These are phyloP conservation scores for western clawed frog (Xenopus tropicalis) DNA, from an alignment of 2,113 vertebrate genomes.

Conservation along the genomic window DNA sequence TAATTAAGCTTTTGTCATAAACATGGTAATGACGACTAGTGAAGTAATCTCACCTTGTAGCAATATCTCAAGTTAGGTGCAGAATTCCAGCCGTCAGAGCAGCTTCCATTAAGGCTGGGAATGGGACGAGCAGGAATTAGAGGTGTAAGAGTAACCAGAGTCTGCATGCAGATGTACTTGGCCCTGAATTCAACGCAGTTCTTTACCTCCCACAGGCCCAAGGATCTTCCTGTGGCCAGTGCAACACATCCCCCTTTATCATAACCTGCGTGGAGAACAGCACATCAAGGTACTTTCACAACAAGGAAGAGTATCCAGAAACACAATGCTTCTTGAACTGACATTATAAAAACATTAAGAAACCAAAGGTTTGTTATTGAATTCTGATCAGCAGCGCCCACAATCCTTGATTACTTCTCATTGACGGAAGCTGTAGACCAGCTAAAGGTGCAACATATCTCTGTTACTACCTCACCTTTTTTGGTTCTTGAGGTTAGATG, in stretches of 20 bases:
- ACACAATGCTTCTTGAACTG: neutral
- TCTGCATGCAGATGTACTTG: conserved; percentile 92
- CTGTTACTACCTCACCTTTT: neutral
- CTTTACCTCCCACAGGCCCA: conserved; percentile 92
- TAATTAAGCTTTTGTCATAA: no score
- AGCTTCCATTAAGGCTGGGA: conserved; percentile 78
- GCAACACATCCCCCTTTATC: conserved; percentile 81
- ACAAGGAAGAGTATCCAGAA: neutral
- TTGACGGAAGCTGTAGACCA: no score
- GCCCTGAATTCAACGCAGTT: conserved; percentile 73
- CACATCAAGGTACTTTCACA: no score
- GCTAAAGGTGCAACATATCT: neutral
- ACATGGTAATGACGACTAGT: no score
- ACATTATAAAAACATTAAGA: neutral
- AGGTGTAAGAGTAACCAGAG: conserved; percentile 74
- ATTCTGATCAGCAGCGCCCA: no score
- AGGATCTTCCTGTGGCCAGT: conserved; percentile 79
- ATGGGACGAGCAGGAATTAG: conserved; percentile 76
- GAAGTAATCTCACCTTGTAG: conserved; percentile 79
- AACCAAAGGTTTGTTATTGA: neutral
- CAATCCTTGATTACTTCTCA: no score
- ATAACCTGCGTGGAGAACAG: conserved; percentile 54
- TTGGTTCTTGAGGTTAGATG: neutral
- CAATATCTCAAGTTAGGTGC: conserved; percentile 80
- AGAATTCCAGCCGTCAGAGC: conserved; percentile 81